Evolutionary conservation across 2,888 invertebrate genomes (phyloP), one percentile per base, ranked within the genome.

Genomic region (Standfussiana lucernea): DNA sequence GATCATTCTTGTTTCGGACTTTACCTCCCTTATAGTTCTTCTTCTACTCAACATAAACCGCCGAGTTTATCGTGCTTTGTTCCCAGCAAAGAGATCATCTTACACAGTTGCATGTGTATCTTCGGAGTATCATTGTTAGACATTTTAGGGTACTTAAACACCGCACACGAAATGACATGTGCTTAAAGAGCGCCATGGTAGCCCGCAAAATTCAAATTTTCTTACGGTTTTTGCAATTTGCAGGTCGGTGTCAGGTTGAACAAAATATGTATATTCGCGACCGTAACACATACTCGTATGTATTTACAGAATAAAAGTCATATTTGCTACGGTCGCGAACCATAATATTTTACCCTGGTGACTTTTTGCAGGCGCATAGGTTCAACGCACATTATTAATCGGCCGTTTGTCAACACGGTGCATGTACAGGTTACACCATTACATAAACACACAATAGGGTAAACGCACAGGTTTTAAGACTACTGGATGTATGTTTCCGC

Each of bases 1-100:
- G 59, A 69, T 13, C 35, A 45, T 53, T 72, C 15, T 47, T 50
- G 28, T 59, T 81, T 56, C 1, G n/a, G 50, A 37, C 59, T 18
- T 59, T 32, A 24, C 7, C 40, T 61, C 35, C 13, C 37, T 24
- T 32, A 21, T 35, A 37, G 40, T 21, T 61, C 21, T 21, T 28
- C 32, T 42, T 45, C 21, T n/a, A 18, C 8, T 40, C 45, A 21
- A 45, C 15, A 32, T 40, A 45, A 56, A 45, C 11, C 32, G 32
- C 35, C 5, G 5, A 53, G 21, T n/a, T 8, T 21, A 6, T 45
- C 32, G n/a, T 53, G 15, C 8, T 32, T 32, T 18, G 24, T 42
- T 76, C 13, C 18, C 53, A 28, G 15, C 18, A 45, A 28, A 45
- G 1, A 24, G 13, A 45, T 32, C 15, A 40, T 24, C 10, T 45